Base-by-base conservation (phyloP, 1,140 invertebrate genomes). In the Caenorhabditis inopinata region DNA sequence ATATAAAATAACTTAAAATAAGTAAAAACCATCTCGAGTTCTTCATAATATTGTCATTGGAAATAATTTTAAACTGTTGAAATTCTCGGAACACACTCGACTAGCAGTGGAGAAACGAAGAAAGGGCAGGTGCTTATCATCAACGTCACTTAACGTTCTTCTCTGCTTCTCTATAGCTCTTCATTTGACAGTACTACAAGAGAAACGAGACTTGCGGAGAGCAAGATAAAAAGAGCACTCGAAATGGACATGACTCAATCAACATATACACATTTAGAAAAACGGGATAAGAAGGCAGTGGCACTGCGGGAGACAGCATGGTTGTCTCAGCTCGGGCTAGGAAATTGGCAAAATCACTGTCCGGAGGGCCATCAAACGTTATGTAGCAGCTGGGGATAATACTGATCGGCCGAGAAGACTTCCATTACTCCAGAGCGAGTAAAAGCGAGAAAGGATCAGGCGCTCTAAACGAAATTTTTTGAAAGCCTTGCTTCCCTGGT, bases 201-300 rank as follows among this genome's bases (percentile, higher is more conserved):
- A 32, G 5, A 16, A 9, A 14, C 11, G n/a, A 21, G 18, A 32
- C 58, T 68, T 18, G 32, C 32, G 58, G 58, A n/a, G n/a, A 68
- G 58, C 58, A 38, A 38, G 32, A 68, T 32, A 32, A 38, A 68
- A 68, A 68, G 58, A 68, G 58, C 58, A 68, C 58, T 68, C 58
- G 58, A 68, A 68, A 68, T 68, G 58, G 58, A 68, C 58, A 68
- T 68, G 58, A 68, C 58, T 68, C 58, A 68, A 68, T 23, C 27
- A 29, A 58, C 18, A 68, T n/a, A 68, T 42, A 68, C 32, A 38
- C 5, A 16, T 68, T 68, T 38, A 16, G 6, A 5, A 42, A 9
- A 32, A 21, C 2, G 7, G 27, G 27, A 62, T 14, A 32, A 9
- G 23, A 38, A 18, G 58, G 58, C 29, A 38, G 58, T 68, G 58